A percentile compares a stretch with the other conserved stretches of the same genome.
phyloP scores from a whole-genome alignment of 2,113 vertebrate genomes.

The Syngnathus scovelli region DNA sequence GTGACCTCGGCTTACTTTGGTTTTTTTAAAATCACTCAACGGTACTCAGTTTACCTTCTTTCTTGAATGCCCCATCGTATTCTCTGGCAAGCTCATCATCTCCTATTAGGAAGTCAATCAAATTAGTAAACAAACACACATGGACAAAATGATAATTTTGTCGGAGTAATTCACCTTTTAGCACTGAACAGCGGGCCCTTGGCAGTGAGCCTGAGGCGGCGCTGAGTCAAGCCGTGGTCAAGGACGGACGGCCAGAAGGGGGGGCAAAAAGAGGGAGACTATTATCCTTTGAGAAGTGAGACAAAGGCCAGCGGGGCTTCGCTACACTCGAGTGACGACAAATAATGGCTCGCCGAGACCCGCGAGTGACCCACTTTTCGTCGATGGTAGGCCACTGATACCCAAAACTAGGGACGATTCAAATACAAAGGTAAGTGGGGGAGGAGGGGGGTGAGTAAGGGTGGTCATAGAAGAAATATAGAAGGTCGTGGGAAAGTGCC shows the following conservation, averaged over 20 bases:
- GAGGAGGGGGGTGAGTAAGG: slow-evolving; percentile 1
- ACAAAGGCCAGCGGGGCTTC: slow-evolving; percentile 41
- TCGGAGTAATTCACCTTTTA: slow-evolving; percentile 35
- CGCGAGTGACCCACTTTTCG: slow-evolving; percentile 50
- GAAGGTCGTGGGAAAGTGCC: slow-evolving; percentile 46
- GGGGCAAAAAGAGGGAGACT: slow-evolving; percentile 10
- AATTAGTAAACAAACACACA: slow-evolving; percentile 13
- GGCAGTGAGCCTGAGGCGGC: slow-evolving; percentile 44
- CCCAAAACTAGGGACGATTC: slow-evolving; percentile 11
- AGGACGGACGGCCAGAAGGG: slow-evolving; percentile 19
- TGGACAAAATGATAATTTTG: neutral
- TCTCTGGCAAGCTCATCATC: neutral
- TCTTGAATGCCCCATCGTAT: too few species aligned
- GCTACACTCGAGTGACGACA: slow-evolving; percentile 47
- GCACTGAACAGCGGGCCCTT: slow-evolving; percentile 24
- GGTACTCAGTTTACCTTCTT: too few species aligned
- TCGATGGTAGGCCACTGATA: slow-evolving; percentile 24
- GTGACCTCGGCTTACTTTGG: too few species aligned
- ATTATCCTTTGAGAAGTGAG: slow-evolving; percentile 43
- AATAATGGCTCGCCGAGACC: slow-evolving; percentile 50
- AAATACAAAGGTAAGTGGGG: neutral
- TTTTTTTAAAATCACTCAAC: too few species aligned
- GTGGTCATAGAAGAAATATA: slow-evolving; percentile 3
- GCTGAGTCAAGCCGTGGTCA: slow-evolving; percentile 46
- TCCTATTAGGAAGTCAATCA: neutral